phyloP scores from a whole-genome alignment of 2,113 vertebrate genomes.

The Apteryx owenii region DNA sequence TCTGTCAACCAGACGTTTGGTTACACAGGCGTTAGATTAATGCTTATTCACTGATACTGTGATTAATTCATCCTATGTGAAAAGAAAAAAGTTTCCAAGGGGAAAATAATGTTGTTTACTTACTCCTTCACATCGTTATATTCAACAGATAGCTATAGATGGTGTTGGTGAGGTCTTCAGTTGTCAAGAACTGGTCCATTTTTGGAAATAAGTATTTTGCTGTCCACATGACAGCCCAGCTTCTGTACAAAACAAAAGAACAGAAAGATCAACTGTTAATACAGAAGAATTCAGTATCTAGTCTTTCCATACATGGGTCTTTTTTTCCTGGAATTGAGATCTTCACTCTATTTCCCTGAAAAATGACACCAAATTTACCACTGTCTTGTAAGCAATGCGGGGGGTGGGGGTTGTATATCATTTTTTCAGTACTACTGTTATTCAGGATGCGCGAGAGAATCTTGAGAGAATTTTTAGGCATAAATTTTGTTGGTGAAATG shows the following conservation, averaged over 20 bases:
- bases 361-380: background rate
- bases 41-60: background rate
- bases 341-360: background rate
- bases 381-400: fast-evolving
- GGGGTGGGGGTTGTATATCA: background rate
- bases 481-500: background rate
- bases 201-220: background rate
- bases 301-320: background rate
- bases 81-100: background rate
- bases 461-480: background rate
- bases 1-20: background rate
- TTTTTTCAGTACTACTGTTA: background rate
- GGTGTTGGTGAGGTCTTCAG: background rate
- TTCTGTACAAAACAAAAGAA: background rate
- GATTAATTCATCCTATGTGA: background rate
- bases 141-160: background rate
- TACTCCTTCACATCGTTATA: fast-evolving
- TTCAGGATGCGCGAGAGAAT: background rate
- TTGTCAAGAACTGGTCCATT: background rate
- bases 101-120: background rate
- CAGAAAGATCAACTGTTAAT: background rate
- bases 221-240: too few species aligned
- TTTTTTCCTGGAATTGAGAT: background rate
- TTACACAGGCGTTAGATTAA: too few species aligned
- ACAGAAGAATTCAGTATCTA: background rate